Evolutionary conservation across 2,888 invertebrate species (phyloP), one percentile per base, ranked within the genome.

Genomic region (Selenia dentaria): DNA sequence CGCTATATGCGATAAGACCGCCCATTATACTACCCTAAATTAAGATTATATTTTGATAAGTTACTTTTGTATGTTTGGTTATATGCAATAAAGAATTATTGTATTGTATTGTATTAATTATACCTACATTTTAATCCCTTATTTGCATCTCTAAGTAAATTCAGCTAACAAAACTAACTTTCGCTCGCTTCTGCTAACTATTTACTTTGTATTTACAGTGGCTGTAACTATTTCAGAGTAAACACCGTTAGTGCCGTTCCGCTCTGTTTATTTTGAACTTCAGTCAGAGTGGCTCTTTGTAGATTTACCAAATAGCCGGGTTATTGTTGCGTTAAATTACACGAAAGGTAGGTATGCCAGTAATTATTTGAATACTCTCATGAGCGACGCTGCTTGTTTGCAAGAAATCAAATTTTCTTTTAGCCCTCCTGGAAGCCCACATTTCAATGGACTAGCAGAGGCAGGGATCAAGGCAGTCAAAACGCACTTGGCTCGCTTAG

Each of bases 241-340:
- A 38, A 45, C 33, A 44, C 24, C 27, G 25, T 28, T 20, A 20
- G 8, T 22, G 5, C 20, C 20, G 6, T 22, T 8, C 2, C 25
- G 32, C 14, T 25, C n/a, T 25, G 29, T 45, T 39, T 39, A 34
- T 37, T 34, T 38, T 29, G 16, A 34, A 45, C 29, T 45, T 29
- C 33, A 25, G 13, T 29, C 33, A 25, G 13, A 24, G 14, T 32
- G 26, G 31, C 31, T 11, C 32, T 36, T 37, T 20, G 32, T 24
- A 18, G 5, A 5, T 3, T n/a, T 9, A 9, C 9, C 10, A 25
- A 10, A 25, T 25, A 25, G 6, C 20, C 2, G 20, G 20, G 20
- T 22, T 22, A 22, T 22, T 22, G 6, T 6, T 22, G 2, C 8
- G 22, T 8, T 22, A 22, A 22, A 22, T 22, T 8, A 22, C 6